Base-by-base conservation (phyloP, 2,113 vertebrate genomes). In the Synchiropus splendidus region DNA sequence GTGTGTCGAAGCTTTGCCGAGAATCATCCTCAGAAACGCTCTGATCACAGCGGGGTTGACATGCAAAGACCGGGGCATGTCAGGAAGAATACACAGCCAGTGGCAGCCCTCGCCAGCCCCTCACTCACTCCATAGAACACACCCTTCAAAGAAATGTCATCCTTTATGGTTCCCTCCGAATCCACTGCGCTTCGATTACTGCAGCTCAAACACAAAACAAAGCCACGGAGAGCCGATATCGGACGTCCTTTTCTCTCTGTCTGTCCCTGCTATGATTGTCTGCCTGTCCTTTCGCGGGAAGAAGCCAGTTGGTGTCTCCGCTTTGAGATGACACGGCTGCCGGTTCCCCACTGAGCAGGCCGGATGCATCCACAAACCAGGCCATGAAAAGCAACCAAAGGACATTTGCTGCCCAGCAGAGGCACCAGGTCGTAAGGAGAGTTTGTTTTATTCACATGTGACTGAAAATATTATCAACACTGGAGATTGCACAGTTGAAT, bases 101-200 rank as follows among this genome's bases (percentile, higher is more conserved):
- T 66, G 71, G 79, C 70, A 55, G 61, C 63, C 74, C 78, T 79
- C 78, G 71, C 77, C 64, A 68, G 52, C 64, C 61, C 47, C 72
- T 62, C 74, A 74, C 49, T 73, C 68, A 54, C 70, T 81, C 75
- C 62, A 75, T 75, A 82, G 77, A 82, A 74, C 64, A 59, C 66
- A 64, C 48, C 63, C 82, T 85, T 87, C 81, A 85, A 85, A 84
- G 82, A 84, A 86, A 85, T 83, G 84, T 81, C 83, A 85, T 70
- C 74, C 75, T 82, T 81, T 84, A 83, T 82, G 72, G 46, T 70
- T 47, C 65, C 78, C 78, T 78, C 67, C 61, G 64, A 72, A 77
- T 69, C 67, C 60, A 65, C 74, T 76, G 71, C 70, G 51, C 71
- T 74, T 77, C 74, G 74, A 79, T 77, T 75, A 70, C 55, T 50